Conservation (phyloP, 2,888 invertebrate species). For the Drosophila infuscata region DNA sequence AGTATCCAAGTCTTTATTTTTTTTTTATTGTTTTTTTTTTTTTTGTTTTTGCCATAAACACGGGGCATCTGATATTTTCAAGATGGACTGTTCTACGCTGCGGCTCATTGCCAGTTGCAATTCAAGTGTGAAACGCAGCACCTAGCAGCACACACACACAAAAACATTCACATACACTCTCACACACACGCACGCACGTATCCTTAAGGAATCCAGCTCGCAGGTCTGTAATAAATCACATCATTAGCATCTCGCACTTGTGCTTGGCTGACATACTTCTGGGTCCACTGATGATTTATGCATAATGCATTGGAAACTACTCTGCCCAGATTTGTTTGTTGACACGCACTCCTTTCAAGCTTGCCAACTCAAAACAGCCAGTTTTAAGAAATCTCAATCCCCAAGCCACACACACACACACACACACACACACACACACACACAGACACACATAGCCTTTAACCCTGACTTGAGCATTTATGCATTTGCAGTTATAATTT, state of each 20-base stretch:
- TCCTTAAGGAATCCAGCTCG: conserved; percentile 53
- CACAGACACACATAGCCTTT: conserved; percentile 7
- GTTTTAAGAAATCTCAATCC: neutral
- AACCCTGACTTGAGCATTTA: conserved; percentile 47
- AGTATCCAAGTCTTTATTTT: conserved; percentile 4
- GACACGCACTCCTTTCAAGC: conserved; percentile 53
- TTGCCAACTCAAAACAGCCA: conserved; percentile 17
- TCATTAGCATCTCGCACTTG: conserved; percentile 67
- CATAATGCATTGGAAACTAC: conserved; percentile 23
- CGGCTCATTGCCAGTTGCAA: conserved; percentile 63
- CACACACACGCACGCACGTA: conserved; percentile 37
- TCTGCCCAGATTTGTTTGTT: conserved; percentile 65
- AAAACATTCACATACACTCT: conserved; percentile 3
- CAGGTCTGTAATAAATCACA: conserved; percentile 69
- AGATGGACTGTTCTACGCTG: conserved; percentile 41
- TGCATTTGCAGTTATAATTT: conserved; percentile 26
- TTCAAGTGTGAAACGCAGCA: conserved; percentile 75
- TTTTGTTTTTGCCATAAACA: conserved; percentile 52
- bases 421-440: conserved; percentile 5
- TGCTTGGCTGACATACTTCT: conserved; percentile 38
- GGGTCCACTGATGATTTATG: conserved; percentile 64
- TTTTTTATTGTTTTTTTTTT: conserved; percentile 17
- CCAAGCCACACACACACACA: conserved; percentile 5
- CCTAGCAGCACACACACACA: conserved; percentile 33
- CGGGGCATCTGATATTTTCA: conserved; percentile 54